Evolutionary conservation across 2,797 vertebrate species (phyloP).

Genomic region (Antennarius maculatus): DNA sequence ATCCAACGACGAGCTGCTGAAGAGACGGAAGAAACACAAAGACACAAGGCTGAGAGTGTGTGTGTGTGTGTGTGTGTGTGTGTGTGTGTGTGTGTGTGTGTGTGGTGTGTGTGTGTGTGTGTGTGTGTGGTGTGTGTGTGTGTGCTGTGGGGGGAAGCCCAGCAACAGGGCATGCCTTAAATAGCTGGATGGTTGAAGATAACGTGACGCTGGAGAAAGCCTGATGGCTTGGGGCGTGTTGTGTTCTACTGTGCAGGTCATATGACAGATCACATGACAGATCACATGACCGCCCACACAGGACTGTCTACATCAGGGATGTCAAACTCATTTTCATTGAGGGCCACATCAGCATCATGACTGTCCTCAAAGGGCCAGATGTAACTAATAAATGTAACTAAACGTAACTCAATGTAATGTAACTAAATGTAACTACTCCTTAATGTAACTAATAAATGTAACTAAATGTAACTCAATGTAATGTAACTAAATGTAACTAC

Average conservation of each 20-base stretch:
- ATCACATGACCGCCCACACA: constrained; percentile 53
- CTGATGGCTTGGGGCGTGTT: constrained; percentile 62
- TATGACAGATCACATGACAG: constrained; percentile 56
- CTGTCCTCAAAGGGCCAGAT: too few species aligned
- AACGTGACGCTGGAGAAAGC: constrained; percentile 62
- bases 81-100: neutral
- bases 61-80: too few species aligned
- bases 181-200: constrained; percentile 69
- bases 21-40: constrained; percentile 32
- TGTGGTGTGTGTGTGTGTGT: too few species aligned
- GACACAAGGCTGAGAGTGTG: neutral
- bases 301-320: neutral
- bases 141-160: constrained; percentile 33
- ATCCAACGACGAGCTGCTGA: constrained; percentile 44
- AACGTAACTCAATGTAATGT: too few species aligned
- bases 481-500: too few species aligned
- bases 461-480: too few species aligned
- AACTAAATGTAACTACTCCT: too few species aligned
- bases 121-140: neutral
- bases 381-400: too few species aligned
- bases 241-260: constrained; percentile 44
- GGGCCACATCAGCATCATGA: too few species aligned
- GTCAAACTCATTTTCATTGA: too few species aligned
- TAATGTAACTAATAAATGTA: too few species aligned
- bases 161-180: constrained; percentile 77